A percentile compares a stretch with the other conserved stretches of the same genome.
These are phyloP conservation scores for Aphelenchoides besseyi DNA, from an alignment of 1,140 invertebrate genomes.

Conservation along the genomic window DNA sequence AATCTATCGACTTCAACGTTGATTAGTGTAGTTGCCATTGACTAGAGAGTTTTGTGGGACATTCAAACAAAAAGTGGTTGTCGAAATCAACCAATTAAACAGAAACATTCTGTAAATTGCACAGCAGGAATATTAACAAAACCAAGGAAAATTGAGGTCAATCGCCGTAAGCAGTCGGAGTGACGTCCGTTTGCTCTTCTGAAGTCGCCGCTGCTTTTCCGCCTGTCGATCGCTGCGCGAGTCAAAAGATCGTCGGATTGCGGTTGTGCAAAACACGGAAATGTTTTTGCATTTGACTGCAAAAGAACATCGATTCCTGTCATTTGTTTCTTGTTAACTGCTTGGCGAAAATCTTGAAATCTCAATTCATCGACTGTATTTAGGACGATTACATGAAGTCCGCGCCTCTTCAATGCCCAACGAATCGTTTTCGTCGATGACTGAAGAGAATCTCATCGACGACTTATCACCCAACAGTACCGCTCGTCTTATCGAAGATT, in stretches of 20 bases:
- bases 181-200: background rate
- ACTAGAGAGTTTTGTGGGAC: no score
- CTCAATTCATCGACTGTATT: background rate
- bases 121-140: no score
- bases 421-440: background rate
- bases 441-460: background rate
- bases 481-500: background rate
- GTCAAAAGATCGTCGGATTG: background rate
- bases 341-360: background rate
- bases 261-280: background rate
- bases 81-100: no score
- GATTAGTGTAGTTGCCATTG: no score
- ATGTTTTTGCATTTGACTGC: background rate
- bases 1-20: no score
- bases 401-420: slow-evolving; percentile 2
- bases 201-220: background rate
- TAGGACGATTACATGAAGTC: background rate
- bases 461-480: background rate
- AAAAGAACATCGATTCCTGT: background rate
- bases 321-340: background rate
- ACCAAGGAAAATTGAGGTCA: background rate
- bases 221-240: background rate
- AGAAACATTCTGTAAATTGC: no score
- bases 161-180: background rate
- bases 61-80: no score